Conservation (phyloP, 2,888 invertebrate species). For the Crocallis elinguaria region DNA sequence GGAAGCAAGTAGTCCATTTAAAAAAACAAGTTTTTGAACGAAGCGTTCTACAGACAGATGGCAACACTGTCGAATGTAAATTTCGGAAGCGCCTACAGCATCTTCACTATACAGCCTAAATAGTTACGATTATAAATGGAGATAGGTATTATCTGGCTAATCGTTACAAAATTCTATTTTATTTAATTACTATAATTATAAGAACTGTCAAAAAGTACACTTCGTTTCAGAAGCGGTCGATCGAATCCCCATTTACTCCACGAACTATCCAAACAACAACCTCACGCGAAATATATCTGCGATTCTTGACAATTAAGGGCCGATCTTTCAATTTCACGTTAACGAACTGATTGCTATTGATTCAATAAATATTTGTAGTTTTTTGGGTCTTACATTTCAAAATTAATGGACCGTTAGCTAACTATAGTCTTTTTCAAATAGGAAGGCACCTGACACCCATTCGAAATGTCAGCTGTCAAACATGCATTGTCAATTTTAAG, state of each 20-base stretch:
- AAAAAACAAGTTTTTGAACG: conserved; percentile 31
- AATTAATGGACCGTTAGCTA: too few relatives aligned
- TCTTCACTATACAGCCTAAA: conserved; percentile 22
- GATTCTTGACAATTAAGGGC: too few relatives aligned
- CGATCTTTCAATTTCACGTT: too few relatives aligned
- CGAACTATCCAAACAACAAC: too few relatives aligned
- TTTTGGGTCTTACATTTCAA: too few relatives aligned
- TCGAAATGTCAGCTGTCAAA: too few relatives aligned
- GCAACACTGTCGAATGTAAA: conserved; percentile 24
- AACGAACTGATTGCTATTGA: too few relatives aligned
- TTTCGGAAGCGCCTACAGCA: conserved; percentile 21
- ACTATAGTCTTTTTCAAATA: too few relatives aligned
- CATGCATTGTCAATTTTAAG: too few relatives aligned
- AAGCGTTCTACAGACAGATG: conserved; percentile 32
- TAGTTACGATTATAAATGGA: conserved; percentile 27
- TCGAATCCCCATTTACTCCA: conserved; percentile 19
- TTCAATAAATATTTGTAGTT: too few relatives aligned
- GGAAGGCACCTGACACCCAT: too few relatives aligned
- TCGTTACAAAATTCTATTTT: conserved; percentile 36
- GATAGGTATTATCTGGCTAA: conserved; percentile 25
- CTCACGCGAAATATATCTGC: too few relatives aligned
- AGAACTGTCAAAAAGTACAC: conserved; percentile 35
- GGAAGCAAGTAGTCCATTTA: conserved; percentile 43
- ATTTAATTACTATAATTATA: conserved; percentile 30
- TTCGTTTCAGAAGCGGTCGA: conserved; percentile 17